Base-by-base conservation (phyloP, 2,888 invertebrate genomes). In the Metacarcinus magister region DNA sequence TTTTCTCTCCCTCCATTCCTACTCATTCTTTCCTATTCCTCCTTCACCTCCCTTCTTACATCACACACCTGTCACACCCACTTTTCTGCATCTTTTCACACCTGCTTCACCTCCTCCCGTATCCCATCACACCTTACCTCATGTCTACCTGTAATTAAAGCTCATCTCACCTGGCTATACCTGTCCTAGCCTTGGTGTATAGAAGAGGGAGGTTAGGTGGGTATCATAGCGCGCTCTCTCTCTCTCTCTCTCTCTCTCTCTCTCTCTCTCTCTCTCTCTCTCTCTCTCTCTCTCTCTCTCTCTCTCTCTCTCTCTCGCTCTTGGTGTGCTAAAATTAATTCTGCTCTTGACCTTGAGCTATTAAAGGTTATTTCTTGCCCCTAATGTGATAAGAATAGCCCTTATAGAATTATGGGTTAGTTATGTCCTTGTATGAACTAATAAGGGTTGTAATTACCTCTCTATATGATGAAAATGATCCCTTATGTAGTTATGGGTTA, bases 251-350 rank as follows among this genome's bases (percentile, higher is more conserved):
- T 90, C 28, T 90, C 43, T 43, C 28, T 90, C 43, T 90, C 87
- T 87, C 87, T 87, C 87, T 87, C 87, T 87, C 87, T 87, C 87
- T 87, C 87, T 90, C 90, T 32, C 43, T 90, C 90, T 90, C 32
- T 43, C 90, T 43, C 8, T 90, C 44, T 32, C 89, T 89, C 89
- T 89, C 89, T 89, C 89, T 89, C 89, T 32, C 46, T 91, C 90
- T 91, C 90, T 91, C 90, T 91, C 90, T 91, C n/a, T 91, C 90
- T 91, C 90, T 91, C 90, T 91, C 39, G 43, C 19, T 91, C 39
- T 43, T 43, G 39, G 16, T 91, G 16, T 60, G 54, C 54, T 16
- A 54, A 54, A 16, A 16, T 54, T 54, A 60, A 60, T 23, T 3
- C 10, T 23, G 23, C 4, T 60, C 60, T 23, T 60, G 23, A 60